Conservation (phyloP, 2,797 vertebrate species). For the Chelmon rostratus region DNA sequence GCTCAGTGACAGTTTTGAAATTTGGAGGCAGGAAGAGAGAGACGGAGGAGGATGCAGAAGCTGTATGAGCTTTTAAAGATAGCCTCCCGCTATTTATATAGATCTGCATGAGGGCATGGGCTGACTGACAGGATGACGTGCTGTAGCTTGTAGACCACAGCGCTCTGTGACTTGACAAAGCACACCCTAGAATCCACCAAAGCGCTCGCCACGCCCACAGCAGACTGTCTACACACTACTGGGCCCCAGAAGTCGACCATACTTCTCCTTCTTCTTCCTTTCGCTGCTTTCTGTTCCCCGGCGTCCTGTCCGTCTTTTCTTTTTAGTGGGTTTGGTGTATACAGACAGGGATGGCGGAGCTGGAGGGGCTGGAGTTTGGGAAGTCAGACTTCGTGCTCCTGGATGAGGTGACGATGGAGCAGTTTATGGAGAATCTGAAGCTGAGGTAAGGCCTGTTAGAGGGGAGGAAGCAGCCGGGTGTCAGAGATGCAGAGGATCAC, state of each 20-base stretch:
- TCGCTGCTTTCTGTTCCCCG: conserved; percentile 60
- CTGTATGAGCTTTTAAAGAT: conserved; percentile 67
- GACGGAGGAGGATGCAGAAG: conserved; percentile 70
- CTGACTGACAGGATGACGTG: conserved; percentile 80
- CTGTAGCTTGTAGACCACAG: conserved; percentile 75
- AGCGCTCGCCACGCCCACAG: conserved; percentile 76
- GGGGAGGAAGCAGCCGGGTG: conserved; percentile 41
- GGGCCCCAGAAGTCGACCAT: conserved; percentile 45
- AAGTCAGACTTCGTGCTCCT: conserved; percentile 95
- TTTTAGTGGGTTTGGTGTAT: conserved; percentile 13
- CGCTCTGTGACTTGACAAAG: conserved; percentile 46
- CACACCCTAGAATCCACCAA: conserved; percentile 62
- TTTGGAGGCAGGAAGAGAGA: conserved; percentile 64
- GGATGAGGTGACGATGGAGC: conserved; percentile 94
- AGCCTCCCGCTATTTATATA: conserved; percentile 65
- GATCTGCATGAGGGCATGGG: conserved; percentile 25
- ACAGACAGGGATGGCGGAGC: conserved; percentile 88
- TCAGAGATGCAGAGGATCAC: conserved; percentile 34
- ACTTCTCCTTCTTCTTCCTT: conserved; percentile 73
- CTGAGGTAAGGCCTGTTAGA: conserved; percentile 85
- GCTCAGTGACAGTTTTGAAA: conserved; percentile 21
- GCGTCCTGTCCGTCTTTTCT: not conserved
- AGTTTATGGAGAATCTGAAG: conserved; percentile 94
- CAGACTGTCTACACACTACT: conserved; percentile 38
- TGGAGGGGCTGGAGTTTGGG: conserved; percentile 92